Evolutionary conservation across 1,140 invertebrate genomes (phyloP).

Genomic region (Stegodyphus mimosarum): DNA sequence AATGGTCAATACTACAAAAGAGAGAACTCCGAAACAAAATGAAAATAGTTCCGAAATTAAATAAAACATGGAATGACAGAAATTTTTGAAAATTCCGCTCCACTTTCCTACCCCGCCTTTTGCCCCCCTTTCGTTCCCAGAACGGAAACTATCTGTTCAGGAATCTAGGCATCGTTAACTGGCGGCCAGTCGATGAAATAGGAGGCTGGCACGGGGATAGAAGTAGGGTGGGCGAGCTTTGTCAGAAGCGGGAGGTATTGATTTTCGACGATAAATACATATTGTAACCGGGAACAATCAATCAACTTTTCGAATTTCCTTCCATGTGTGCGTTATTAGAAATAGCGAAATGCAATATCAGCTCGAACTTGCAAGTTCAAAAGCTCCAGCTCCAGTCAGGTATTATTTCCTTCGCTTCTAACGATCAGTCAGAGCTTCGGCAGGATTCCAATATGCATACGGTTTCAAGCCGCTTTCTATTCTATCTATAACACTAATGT

Average conservation of each 20-base stretch:
- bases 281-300: slow-evolving; percentile 60
- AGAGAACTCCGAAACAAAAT: slow-evolving; percentile 32
- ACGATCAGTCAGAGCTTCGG: slow-evolving; percentile 57
- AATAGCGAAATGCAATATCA: slow-evolving; percentile 60
- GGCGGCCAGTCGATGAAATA: slow-evolving; percentile 56
- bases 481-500: slow-evolving; percentile 58
- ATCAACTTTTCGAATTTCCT: slow-evolving; percentile 61
- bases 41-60: slow-evolving; percentile 50
- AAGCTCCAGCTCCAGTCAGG: slow-evolving; percentile 53
- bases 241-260: slow-evolving; percentile 44
- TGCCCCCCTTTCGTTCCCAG: neutral
- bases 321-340: slow-evolving; percentile 58
- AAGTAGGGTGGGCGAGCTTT: slow-evolving; percentile 7
- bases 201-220: slow-evolving; percentile 13
- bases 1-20: slow-evolving; percentile 32
- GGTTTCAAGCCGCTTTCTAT: slow-evolving; percentile 41
- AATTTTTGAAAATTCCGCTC: slow-evolving; percentile 51
- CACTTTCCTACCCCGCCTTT: slow-evolving; percentile 2
- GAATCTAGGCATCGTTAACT: slow-evolving; percentile 59
- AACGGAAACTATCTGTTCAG: slow-evolving; percentile 59
- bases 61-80: slow-evolving; percentile 58
- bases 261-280: slow-evolving; percentile 61
- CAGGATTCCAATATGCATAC: slow-evolving; percentile 59
- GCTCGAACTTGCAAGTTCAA: slow-evolving; percentile 53
- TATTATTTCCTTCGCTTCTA: slow-evolving; percentile 54